Conservation (phyloP, 30 jellyfish, hydroid and myxozoan species). For the Aurelia sp. region DNA sequence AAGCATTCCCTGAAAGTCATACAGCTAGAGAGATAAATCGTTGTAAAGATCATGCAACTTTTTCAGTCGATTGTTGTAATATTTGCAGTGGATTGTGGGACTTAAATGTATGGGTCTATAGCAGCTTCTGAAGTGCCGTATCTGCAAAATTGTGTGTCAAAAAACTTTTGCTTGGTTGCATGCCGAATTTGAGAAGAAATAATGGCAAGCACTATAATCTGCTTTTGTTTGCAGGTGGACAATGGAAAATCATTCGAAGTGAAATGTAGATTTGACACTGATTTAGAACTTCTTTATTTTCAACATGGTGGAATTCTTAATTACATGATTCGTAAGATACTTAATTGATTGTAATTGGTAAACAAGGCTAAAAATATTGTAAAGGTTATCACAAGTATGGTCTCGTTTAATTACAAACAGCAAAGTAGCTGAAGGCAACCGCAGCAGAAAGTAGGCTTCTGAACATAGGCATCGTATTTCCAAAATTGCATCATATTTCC, state of each 20-base stretch:
- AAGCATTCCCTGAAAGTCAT: too few relatives aligned
- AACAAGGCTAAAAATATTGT: neutral
- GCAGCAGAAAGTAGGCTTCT: too few relatives aligned
- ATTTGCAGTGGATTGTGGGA: too few relatives aligned
- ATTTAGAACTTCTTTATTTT: constrained; percentile 85
- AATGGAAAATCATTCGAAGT: constrained; percentile 87
- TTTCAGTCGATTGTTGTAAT: too few relatives aligned
- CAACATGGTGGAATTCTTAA: constrained; percentile 94
- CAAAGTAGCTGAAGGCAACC: too few relatives aligned
- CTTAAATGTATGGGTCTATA: too few relatives aligned
- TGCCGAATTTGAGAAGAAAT: neutral
- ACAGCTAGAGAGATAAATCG: too few relatives aligned
- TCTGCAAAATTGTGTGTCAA: too few relatives aligned
- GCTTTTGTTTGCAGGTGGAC: constrained; percentile 54
- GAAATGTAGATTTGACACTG: constrained; percentile 94
- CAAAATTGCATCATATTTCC: too few relatives aligned
- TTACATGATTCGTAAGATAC: constrained; percentile 88
- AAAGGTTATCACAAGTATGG: neutral
- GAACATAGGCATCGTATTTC: too few relatives aligned
- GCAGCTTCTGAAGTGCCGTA: too few relatives aligned
- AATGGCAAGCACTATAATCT: neutral
- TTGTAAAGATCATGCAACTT: too few relatives aligned
- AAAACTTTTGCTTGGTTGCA: neutral
- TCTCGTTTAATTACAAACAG: neutral
- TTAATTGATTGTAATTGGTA: constrained; percentile 1